These are phyloP conservation scores for Acanthococcus lagerstroemiae DNA, from an alignment of 2,888 invertebrate genomes.

Conservation along the genomic window DNA sequence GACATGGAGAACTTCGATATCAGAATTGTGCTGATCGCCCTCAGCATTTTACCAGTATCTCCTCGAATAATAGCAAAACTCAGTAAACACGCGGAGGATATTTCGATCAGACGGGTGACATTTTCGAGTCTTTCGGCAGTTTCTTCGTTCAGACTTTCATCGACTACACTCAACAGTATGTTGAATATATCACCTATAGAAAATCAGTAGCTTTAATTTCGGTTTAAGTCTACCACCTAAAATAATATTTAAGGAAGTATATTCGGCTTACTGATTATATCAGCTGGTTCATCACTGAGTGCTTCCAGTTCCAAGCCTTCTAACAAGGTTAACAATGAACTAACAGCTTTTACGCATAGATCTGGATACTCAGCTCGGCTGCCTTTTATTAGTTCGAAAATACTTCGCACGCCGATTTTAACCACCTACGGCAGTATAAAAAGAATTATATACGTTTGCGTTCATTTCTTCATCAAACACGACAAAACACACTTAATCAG, in stretches of 20 bases:
- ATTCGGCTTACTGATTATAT: constrained; percentile 51
- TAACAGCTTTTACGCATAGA: constrained; percentile 78
- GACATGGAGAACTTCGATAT: constrained; percentile 72
- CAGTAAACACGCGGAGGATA: constrained; percentile 84
- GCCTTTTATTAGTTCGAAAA: constrained; percentile 84
- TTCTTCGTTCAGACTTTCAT: constrained; percentile 16
- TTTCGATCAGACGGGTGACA: constrained; percentile 36
- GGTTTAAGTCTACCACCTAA: neutral
- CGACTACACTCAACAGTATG: constrained; percentile 64
- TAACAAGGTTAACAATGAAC: constrained; percentile 78
- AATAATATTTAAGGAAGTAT: neutral
- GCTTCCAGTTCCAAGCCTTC: constrained; percentile 84
- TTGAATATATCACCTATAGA: constrained; percentile 68
- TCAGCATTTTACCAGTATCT: constrained; percentile 79
- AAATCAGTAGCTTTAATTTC: neutral
- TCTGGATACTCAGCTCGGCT: constrained; percentile 70
- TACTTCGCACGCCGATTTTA: constrained; percentile 69
- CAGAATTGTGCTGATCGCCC: constrained; percentile 73
- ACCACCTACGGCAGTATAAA: constrained; percentile 50
- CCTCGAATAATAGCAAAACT: constrained; percentile 87
- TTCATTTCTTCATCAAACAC: neutral
- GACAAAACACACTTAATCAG: neutral
- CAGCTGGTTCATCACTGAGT: constrained; percentile 66
- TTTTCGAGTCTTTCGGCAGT: neutral
- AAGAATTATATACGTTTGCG: neutral